phyloP scores from a whole-genome alignment of 2,888 invertebrate genomes.

The Cremastinae sp. region DNA sequence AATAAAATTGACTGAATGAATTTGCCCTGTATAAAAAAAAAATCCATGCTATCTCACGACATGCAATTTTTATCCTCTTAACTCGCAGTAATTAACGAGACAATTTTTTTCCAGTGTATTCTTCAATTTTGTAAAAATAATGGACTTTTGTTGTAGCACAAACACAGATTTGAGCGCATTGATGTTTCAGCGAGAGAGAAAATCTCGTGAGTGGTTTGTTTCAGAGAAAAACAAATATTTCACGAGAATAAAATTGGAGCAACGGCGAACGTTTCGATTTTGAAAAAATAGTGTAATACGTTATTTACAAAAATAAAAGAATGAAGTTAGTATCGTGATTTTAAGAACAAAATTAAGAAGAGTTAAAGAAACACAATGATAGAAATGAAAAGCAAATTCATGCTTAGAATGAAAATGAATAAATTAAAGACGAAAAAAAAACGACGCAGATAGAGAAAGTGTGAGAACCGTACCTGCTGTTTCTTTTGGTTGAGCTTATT shows the following conservation, averaged over 20 bases:
- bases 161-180: conserved; percentile 64
- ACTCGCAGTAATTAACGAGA: conserved; percentile 3
- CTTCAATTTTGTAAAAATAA: conserved; percentile 8
- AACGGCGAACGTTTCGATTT: conserved; percentile 21
- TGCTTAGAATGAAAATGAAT: conserved; percentile 26
- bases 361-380: not conserved
- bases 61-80: conserved; percentile 63
- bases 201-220: conserved; percentile 40
- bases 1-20: conserved; percentile 49
- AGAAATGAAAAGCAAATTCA: conserved; percentile 18
- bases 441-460: conserved; percentile 15
- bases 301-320: conserved; percentile 17
- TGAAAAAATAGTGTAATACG: conserved; percentile 9
- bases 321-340: conserved; percentile 17
- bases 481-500: conserved; percentile 93
- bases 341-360: conserved; percentile 26
- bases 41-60: conserved; percentile 72
- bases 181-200: conserved; percentile 71
- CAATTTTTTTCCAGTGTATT: conserved; percentile 3
- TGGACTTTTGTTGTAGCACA: conserved; percentile 48
- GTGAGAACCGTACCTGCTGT: conserved; percentile 88
- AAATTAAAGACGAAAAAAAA: conserved; percentile 47
- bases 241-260: not conserved
- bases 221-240: not conserved
- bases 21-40: conserved; percentile 25